These are phyloP conservation scores for Spilarctia lutea DNA, from an alignment of 2,888 invertebrate genomes.

Conservation along the genomic window DNA sequence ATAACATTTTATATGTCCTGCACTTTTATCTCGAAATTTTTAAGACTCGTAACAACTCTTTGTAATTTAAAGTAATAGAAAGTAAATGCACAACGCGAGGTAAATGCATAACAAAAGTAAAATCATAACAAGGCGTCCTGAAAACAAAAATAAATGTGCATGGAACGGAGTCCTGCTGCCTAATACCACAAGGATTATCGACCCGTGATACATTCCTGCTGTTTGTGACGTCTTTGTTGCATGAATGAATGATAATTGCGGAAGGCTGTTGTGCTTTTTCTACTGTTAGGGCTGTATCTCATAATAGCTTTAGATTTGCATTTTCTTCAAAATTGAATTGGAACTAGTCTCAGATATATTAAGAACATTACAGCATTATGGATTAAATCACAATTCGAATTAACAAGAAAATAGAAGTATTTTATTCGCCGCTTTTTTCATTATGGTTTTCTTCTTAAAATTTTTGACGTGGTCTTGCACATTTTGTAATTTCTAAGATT, in stretches of 20 bases:
- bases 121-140: constrained; percentile 45
- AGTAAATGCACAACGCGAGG: neutral
- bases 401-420: neutral
- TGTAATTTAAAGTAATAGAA: neutral
- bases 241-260: constrained; percentile 67
- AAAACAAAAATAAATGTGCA: constrained; percentile 53
- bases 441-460: no score
- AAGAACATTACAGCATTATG: constrained; percentile 15
- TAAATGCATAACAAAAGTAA: constrained; percentile 1
- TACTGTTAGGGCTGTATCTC: constrained; percentile 21
- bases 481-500: constrained; percentile 41
- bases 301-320: constrained; percentile 39
- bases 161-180: constrained; percentile 47
- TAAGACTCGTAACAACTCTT: neutral
- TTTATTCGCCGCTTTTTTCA: neutral
- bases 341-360: constrained; percentile 17
- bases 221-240: constrained; percentile 66
- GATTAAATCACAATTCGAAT: neutral
- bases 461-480: constrained; percentile 29
- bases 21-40: neutral
- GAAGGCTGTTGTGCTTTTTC: constrained; percentile 36
- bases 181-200: constrained; percentile 39
- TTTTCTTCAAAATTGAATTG: no score
- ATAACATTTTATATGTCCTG: neutral
- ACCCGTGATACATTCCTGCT: constrained; percentile 44